A percentile compares a stretch with the other conserved stretches of the same genome.
Evolutionary conservation across 2,797 vertebrate genomes (phyloP).

Genomic region (Clarias fuscus): DNA sequence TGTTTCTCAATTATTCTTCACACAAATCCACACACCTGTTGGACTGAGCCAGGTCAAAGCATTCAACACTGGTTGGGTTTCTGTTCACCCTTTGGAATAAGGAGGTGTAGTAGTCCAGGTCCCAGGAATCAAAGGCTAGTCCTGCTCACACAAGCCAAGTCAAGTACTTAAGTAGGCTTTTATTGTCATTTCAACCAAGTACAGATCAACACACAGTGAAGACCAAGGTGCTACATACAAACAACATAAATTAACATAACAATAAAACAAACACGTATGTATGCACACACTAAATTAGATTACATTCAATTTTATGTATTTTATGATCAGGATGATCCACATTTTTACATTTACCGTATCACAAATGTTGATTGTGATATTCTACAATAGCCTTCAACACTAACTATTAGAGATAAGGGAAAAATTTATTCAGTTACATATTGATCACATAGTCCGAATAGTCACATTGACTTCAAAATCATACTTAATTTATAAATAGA

Average conservation of each 20-base stretch:
- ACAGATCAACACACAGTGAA: conserved; percentile 24
- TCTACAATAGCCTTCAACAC: background rate
- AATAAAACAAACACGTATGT: background rate
- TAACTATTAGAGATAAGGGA: background rate
- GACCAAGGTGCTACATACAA: background rate
- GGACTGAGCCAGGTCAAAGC: conserved; percentile 91
- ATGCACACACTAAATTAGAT: background rate
- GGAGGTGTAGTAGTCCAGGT: conserved; percentile 85
- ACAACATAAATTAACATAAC: background rate
- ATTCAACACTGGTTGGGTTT: conserved; percentile 90
- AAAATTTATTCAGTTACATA: too few species aligned
- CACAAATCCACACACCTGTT: conserved; percentile 78
- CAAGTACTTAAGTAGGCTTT: too few species aligned
- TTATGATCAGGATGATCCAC: background rate
- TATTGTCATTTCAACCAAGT: background rate
- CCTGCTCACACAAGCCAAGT: conserved; percentile 66
- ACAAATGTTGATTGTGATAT: background rate
- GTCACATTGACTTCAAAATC: too few species aligned
- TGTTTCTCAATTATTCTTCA: background rate
- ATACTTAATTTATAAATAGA: too few species aligned
- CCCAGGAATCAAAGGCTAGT: conserved; percentile 89
- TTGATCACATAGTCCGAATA: too few species aligned
- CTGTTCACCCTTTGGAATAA: conserved; percentile 82
- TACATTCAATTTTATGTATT: background rate
- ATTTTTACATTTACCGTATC: background rate